Base-by-base conservation (phyloP, 2,113 vertebrate genomes). In the Orientallactaga bullata region DNA sequence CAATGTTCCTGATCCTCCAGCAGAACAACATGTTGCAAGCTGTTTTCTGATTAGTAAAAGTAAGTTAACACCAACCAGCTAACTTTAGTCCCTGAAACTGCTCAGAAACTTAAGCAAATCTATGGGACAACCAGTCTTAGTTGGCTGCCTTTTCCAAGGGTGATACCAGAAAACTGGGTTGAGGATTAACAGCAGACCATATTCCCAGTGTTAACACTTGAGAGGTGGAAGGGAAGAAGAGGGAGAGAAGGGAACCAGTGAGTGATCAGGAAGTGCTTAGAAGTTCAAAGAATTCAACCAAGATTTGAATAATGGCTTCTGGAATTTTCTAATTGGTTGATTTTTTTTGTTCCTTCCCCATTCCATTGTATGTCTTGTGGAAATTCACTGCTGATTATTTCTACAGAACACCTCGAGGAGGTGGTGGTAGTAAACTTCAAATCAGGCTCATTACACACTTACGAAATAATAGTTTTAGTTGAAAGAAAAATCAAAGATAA, bases 371-470 rank as follows among this genome's bases (percentile, higher is more conserved):
- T 6, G 39, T 42, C 26, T 84, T 63, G 74, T 84, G 30, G 61
- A 96, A 91, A 79, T 32, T 71, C 79, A 60, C 78, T 55, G 68
- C 47, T 92, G 42, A 35, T 72, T 93, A 17, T 72, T 88, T 71
- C 80, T 42, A 88, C 9, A 73, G 35, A 90, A 37, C 17, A 73
- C 23, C 74, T 66, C 10, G 63, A 97, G 37, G 77, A 93, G 79
- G 37, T 4, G 3, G 4, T 7, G 37, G 39, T 71, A 23, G 13
- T 60, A 51, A 69, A 68, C 6, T 86, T 68, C 71, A 84, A 37
- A n/a, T 55, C 17, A 76, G 11, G 26, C 4, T 89, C 47, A 55
- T 35, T 89, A 63, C 82, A 88, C 71, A 58, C 55, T 79, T 47
- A 12, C 51, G 47, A 93, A 91, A 72, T 61, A 42, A 89, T 20